Base-by-base conservation (phyloP, 2,888 invertebrate species). In the Lepetodrilus schrolli region DNA sequence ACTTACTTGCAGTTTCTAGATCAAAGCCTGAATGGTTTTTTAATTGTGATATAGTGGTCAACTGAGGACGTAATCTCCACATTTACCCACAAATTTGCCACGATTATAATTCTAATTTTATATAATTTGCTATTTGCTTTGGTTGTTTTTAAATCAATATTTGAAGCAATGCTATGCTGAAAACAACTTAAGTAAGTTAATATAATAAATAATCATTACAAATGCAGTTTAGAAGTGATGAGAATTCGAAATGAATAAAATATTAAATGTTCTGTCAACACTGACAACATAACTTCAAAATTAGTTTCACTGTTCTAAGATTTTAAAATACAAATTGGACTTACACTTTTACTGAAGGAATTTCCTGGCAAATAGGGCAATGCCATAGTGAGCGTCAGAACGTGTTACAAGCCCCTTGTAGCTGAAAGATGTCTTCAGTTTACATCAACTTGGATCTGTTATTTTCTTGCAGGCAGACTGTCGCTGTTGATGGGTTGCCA, bases 311-410 rank as follows among this genome's bases (percentile, higher is more conserved):
- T 37, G 8, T 13, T 7, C 43, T 17, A 17, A 43, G 13, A 43
- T 70, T 23, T 68, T 36, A 3, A 72, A 66, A 26, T 26, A 37
- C 8, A 13, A 68, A 4, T 66, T 23, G 37, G 76, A 87, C 89
- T 86, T 82, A 90, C 88, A 76, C 74, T 85, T 49, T 74, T 74
- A 70, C 83, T 88, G 74, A 90, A 90, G 17, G 85, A 83, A 79
- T 90, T 90, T 74, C 90, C 90, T 20, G 90, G 90, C 72, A 90
- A 78, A 80, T 88, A 89, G 74, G 90, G 90, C 82, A 90, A 82
- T 68, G 90, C 88, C 90, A 90, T 90, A 58, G 69, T 86, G 72
- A 70, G 30, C 49, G 38, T 26, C 30, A 70, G 2, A 20, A 37
- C 7, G 37, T 23, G 7, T 68, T 23, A 30, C 26, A 26, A 58